phyloP scores from a whole-genome alignment of 1,140 invertebrate species.

The Drosophila littoralis region DNA sequence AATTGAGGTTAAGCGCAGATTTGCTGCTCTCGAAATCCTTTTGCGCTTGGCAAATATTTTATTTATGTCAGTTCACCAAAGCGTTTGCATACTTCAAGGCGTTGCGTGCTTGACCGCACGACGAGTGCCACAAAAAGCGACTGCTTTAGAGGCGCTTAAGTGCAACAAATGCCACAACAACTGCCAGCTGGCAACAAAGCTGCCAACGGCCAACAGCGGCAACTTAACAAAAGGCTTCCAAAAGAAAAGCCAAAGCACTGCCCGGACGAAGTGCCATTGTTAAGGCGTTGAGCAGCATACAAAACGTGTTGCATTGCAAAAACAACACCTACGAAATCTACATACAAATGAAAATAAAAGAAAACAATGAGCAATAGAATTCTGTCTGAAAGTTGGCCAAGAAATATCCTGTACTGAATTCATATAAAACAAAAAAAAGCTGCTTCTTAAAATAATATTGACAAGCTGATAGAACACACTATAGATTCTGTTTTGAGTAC shows the following conservation, averaged over 20 bases:
- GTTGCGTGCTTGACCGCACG: conserved; percentile 55
- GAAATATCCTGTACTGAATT: too few relatives aligned
- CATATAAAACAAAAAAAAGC: too few relatives aligned
- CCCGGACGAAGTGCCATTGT: conserved; percentile 56
- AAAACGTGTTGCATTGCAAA: conserved; percentile 56
- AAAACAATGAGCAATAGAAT: neutral
- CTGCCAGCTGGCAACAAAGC: conserved; percentile 22
- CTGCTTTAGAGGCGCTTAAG: conserved; percentile 40
- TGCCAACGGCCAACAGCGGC: conserved; percentile 11
- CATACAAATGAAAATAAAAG: neutral
- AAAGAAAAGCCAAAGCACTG: conserved; percentile 38
- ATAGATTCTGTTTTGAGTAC: too few relatives aligned
- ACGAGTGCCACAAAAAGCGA: conserved; percentile 44
- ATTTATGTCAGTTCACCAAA: conserved; percentile 55
- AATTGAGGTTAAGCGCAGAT: conserved; percentile 80
- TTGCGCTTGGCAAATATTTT: conserved; percentile 49
- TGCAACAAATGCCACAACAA: conserved; percentile 51
- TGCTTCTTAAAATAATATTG: too few relatives aligned
- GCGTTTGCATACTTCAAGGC: conserved; percentile 63
- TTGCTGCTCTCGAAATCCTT: conserved; percentile 43
- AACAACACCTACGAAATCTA: conserved; percentile 17
- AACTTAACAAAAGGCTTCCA: conserved; percentile 34
- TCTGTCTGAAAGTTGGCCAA: neutral
- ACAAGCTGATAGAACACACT: too few relatives aligned
- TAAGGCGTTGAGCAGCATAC: conserved; percentile 58